Percentiles rank a stretch among this genome's conserved stretches.
Conservation (phyloP, 2,113 vertebrate genomes). For the Ivindomyrus marchei region DNA sequence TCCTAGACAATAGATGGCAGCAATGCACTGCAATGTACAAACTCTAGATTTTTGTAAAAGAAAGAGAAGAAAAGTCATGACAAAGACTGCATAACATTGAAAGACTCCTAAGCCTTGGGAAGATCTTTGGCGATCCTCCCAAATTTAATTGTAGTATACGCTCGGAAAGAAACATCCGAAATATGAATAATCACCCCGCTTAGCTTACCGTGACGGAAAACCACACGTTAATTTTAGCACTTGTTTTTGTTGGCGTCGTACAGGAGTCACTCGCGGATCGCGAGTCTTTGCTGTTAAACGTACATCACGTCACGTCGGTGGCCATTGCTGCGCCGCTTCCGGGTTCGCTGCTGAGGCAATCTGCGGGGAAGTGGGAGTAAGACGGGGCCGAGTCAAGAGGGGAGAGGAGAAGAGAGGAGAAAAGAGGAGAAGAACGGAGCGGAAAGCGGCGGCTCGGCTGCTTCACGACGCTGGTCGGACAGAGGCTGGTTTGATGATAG, state of each 20-base stretch:
- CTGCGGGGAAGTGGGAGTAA: background rate
- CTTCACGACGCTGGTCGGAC: background rate
- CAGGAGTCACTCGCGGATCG: background rate
- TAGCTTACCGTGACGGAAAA: background rate
- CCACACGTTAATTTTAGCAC: background rate
- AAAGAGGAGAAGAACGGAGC: background rate
- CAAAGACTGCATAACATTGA: background rate
- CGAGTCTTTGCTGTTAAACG: background rate
- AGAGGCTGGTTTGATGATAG: background rate
- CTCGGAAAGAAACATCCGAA: background rate
- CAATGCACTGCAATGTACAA: background rate
- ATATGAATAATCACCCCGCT: background rate
- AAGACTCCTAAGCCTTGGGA: background rate
- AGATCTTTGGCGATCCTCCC: background rate
- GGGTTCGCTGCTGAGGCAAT: slow-evolving; percentile 27
- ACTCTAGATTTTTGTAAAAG: background rate
- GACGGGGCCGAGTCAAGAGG: background rate
- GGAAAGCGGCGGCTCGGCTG: background rate
- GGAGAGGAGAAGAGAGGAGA: background rate
- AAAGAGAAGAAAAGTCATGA: background rate
- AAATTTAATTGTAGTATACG: background rate
- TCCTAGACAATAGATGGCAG: slow-evolving; percentile 6
- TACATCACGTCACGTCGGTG: background rate
- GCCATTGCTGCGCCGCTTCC: slow-evolving; percentile 13
- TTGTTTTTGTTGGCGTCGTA: background rate